Evolutionary conservation across 2,888 invertebrate species (phyloP), one percentile per base, ranked within the genome.

Genomic region (Orthosia gracilis): DNA sequence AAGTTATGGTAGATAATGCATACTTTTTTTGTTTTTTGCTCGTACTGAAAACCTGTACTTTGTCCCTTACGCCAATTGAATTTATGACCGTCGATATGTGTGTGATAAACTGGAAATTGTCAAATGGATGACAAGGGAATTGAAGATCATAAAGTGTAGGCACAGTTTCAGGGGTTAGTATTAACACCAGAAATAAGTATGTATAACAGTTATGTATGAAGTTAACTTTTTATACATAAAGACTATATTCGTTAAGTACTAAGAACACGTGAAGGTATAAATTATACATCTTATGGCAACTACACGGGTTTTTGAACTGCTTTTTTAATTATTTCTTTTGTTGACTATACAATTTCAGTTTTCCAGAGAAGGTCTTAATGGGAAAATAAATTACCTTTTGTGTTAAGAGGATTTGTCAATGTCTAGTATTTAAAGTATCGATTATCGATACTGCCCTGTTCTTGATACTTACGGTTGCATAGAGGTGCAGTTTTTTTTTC

Each of bases 21-120:
- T n/a, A n/a, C n/a, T n/a, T n/a, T n/a, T n/a, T n/a, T n/a, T n/a
- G n/a, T n/a, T n/a, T n/a, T n/a, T n/a, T n/a, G n/a, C n/a, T n/a
- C n/a, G n/a, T n/a, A n/a, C n/a, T n/a, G n/a, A n/a, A n/a, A n/a
- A n/a, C n/a, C n/a, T n/a, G n/a, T n/a, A n/a, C n/a, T n/a, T n/a
- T n/a, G n/a, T n/a, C n/a, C n/a, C n/a, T n/a, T n/a, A n/a, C n/a
- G n/a, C n/a, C n/a, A n/a, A n/a, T n/a, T n/a, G n/a, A n/a, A n/a
- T n/a, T n/a, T n/a, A n/a, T n/a, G n/a, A n/a, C n/a, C n/a, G n/a
- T n/a, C n/a, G n/a, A n/a, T 4, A 26, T 49, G 7, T 69, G 58
- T 50, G 63, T 77, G 61, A 62, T 71, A n/a, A 78, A 49, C 57
- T 69, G 68, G 75, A 49, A 63, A 66, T 83, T 78, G 61, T 45